Base-by-base conservation (phyloP, 2,113 vertebrate species). In the Elgaria multicarinata region DNA sequence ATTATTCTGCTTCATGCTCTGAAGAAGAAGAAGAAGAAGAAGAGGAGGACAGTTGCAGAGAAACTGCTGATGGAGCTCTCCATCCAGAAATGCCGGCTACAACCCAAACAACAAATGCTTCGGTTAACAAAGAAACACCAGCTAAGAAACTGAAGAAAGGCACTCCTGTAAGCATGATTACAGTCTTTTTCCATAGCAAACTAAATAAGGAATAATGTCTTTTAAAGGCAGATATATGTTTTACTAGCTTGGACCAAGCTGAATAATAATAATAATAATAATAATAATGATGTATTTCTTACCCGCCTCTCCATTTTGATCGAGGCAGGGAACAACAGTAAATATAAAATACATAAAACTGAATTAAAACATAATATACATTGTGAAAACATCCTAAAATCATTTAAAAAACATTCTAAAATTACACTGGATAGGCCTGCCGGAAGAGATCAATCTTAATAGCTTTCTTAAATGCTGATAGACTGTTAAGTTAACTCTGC, bases 1-100 rank as follows among this genome's bases (percentile, higher is more conserved):
- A 99, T 88, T 97, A 98, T 89, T 98, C 98, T 12, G 95, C 98
- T 69, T 98, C 98, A 26, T 97, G 97, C 95, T 98, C 98, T 13
- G 98, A 96, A 76, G 96, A 97, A 8, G 97, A 98, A 24, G 96
- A 95, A 58, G 98, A 96, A 76, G 96, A 97, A 8, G 97, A 98
- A 24, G 96, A 95, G 64, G 96, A 97, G 0, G 95, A 94, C 26
- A 95, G 85, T 44, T 95, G 93, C 26, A 90, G 87, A 76, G 93
- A 93, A 93, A 81, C 39, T 58, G 86, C 6, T 31, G 39, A 66
- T 88, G 18, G 50, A 85, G 85, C 86, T 71, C 69, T 86, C 72
- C 92, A 81, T 82, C 93, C 14, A 5, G 96, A 96, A 89, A 97
- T 96, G 0, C 96, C 96, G 0, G 93, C 87, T 89, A 97, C 97